These are phyloP conservation scores for Pseudopodoces humilis DNA, from an alignment of 2,113 vertebrate genomes.

Conservation along the genomic window DNA sequence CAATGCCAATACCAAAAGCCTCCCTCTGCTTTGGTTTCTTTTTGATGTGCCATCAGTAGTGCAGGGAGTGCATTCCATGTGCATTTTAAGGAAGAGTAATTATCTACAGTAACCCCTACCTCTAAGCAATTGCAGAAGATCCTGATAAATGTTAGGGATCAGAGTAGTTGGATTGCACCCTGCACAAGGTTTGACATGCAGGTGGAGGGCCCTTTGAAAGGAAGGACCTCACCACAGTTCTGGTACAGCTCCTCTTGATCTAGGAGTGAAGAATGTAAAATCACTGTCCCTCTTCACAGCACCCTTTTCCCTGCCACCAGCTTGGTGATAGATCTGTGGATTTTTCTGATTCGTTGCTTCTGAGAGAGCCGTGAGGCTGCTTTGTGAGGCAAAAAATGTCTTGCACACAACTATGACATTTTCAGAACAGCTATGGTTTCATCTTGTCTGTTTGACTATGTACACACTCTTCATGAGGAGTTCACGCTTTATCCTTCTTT, in stretches of 20 bases:
- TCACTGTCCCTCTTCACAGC: background rate
- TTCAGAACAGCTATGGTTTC: conserved; percentile 10
- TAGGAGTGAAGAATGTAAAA: background rate
- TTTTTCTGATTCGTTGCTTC: background rate
- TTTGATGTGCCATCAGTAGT: background rate
- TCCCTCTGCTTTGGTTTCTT: background rate
- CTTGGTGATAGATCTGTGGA: background rate
- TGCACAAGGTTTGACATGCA: background rate
- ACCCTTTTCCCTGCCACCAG: background rate
- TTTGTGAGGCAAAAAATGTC: background rate
- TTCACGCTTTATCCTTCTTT: conserved; percentile 53
- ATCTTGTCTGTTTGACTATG: conserved; percentile 23
- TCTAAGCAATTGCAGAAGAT: background rate
- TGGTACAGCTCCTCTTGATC: background rate
- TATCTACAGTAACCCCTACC: background rate
- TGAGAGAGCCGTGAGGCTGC: background rate
- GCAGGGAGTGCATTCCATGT: background rate
- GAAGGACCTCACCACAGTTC: background rate
- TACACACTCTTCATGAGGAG: background rate
- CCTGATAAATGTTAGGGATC: background rate
- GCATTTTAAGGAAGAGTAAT: background rate
- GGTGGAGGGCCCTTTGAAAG: background rate
- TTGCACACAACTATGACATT: background rate
- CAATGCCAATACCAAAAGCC: background rate
- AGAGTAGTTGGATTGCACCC: background rate